Conservation (phyloP, 2,888 invertebrate species). For the Macrosiphum euphorbiae region DNA sequence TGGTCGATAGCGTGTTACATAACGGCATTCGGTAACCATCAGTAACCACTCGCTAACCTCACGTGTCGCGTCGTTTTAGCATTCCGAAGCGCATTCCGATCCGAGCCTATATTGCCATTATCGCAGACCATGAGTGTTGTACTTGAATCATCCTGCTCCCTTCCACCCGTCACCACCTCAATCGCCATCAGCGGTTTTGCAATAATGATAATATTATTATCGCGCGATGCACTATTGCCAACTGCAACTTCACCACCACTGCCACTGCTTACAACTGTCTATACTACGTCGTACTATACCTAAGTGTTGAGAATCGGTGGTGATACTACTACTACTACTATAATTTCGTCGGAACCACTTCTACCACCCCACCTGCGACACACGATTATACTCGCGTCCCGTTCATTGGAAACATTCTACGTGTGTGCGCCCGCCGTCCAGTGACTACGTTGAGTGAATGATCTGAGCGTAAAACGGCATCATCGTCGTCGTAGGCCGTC, state of each 20-base stretch:
- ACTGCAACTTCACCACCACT: not conserved
- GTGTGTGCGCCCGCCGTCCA: not conserved
- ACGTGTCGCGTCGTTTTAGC: not conserved
- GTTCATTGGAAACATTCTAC: not conserved
- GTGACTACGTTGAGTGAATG: not conserved
- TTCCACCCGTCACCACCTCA: rapidly evolving
- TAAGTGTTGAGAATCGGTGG: not conserved
- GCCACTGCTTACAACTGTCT: not conserved
- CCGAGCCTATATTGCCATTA: not conserved
- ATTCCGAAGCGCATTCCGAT: conserved; percentile 14
- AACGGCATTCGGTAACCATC: not conserved
- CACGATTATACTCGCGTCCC: not conserved
- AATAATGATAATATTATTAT: not conserved
- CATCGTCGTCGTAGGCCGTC: conserved; percentile 21
- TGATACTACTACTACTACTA: not conserved
- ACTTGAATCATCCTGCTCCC: not conserved
- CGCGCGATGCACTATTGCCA: not conserved
- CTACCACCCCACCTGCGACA: not conserved
- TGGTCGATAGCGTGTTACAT: not conserved
- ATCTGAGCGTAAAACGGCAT: conserved; percentile 32
- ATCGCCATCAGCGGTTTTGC: not conserved
- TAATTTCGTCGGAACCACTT: conserved; percentile 4
- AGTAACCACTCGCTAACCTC: not conserved
- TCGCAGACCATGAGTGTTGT: not conserved
- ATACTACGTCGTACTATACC: not conserved